Evolutionary conservation across 1,140 invertebrate species (phyloP), one percentile per base, ranked within the genome.

Genomic region (Battus philenor): DNA sequence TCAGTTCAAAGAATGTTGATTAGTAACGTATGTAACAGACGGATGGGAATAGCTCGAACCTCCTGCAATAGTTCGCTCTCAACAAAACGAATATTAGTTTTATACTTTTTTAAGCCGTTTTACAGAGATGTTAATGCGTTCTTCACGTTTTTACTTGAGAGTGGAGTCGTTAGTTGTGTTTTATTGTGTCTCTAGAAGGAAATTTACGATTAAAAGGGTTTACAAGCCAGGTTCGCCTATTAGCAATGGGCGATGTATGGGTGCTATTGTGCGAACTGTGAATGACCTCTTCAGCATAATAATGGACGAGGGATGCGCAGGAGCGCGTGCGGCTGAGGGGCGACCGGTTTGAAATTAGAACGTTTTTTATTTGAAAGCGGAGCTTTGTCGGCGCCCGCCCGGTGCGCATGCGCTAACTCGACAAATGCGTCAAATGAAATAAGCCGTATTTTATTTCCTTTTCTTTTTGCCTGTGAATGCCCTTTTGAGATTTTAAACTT

Each of bases 291-390:
- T 80, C 72, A 74, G 72, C 69, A 82, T 80, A 81, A 81, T 81
- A 79, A 83, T 77, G 71, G 74, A 47, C 56, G 67, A 75, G 80
- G 78, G 80, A 85, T 85, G 80, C 80, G 80, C 78, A 77, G 74
- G 75, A 74, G 76, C 74, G 76, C 76, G 78, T 79, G 70, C 71
- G 73, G 58, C 59, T 59, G 68, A 70, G 75, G 77, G 76, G 78
- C 59, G 71, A 82, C 81, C 81, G 81, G 81, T 85, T 85, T 82
- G 64, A 79, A 85, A 79, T 85, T 85, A 85, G 81, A 85, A 80
- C 76, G 80, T 79, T 82, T 84, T 85, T 80, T 78, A 68, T 74
- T 64, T 65, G 51, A 62, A 51, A 48, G 54, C 47, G 56, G 50
- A 54, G 60, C 67, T 81, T 82, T 82, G 80, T 82, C 80, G 80